Conservation (phyloP, 2,888 invertebrate species). For the Phengaris alcon region DNA sequence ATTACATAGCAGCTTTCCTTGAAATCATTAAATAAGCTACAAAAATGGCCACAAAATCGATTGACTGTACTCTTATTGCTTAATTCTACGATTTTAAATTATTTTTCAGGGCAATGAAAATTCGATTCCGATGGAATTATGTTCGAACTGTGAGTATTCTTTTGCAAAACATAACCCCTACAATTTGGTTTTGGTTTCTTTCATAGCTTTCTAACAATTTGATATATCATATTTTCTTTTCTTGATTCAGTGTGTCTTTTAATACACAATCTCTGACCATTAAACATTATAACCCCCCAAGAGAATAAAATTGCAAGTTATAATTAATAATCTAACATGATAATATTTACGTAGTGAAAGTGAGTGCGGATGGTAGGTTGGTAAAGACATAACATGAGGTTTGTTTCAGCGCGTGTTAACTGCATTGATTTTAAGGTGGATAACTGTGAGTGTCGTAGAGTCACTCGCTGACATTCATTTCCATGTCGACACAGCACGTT, state of each 20-base stretch:
- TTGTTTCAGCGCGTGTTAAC: slow-evolving; percentile 81
- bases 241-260: background rate
- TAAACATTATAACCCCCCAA: slow-evolving; percentile 20
- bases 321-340: slow-evolving; percentile 20
- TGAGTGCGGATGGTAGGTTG: slow-evolving; percentile 49
- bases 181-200: slow-evolving; percentile 37
- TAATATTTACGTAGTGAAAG: slow-evolving; percentile 33
- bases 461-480: slow-evolving; percentile 71
- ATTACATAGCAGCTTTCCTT: slow-evolving; percentile 21
- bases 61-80: background rate
- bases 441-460: slow-evolving; percentile 79
- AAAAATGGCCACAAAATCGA: slow-evolving; percentile 24
- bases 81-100: slow-evolving; percentile 14
- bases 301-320: slow-evolving; percentile 15
- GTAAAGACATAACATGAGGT: slow-evolving; percentile 69
- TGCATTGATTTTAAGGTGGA: slow-evolving; percentile 81
- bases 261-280: slow-evolving; percentile 10
- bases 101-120: slow-evolving; percentile 94
- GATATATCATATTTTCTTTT: slow-evolving; percentile 27
- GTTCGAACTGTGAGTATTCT: slow-evolving; percentile 93
- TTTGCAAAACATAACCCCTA: slow-evolving; percentile 32
- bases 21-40: background rate
- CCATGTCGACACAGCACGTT: slow-evolving; percentile 73
- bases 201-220: slow-evolving; percentile 37
- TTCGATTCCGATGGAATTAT: slow-evolving; percentile 97